These are phyloP conservation scores for Rhagophthalmus giganteus DNA, from an alignment of 2,888 invertebrate genomes.

Conservation along the genomic window DNA sequence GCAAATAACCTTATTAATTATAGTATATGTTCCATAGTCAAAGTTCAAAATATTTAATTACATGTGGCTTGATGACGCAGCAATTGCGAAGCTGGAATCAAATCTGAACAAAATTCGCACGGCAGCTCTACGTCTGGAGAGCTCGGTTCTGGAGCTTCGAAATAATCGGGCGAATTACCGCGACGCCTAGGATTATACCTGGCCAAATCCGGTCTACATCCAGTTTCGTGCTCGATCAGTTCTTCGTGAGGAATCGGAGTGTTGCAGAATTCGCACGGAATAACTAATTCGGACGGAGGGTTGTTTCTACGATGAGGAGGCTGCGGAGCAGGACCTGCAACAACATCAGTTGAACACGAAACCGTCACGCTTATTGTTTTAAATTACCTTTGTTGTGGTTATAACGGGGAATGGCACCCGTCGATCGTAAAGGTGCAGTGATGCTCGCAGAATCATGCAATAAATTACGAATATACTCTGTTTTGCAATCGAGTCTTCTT, in stretches of 20 bases:
- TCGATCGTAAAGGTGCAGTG: constrained; percentile 50
- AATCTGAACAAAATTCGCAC: constrained; percentile 63
- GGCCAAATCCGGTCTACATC: constrained; percentile 55
- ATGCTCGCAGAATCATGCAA: constrained; percentile 54
- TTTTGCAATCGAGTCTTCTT: constrained; percentile 53
- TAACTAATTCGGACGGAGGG: constrained; percentile 56
- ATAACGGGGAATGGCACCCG: constrained; percentile 50
- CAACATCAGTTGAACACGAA: too few relatives aligned
- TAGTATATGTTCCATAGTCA: too few relatives aligned
- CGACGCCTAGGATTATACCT: constrained; percentile 45
- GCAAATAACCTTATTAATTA: background rate
- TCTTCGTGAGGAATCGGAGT: constrained; percentile 58
- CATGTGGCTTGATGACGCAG: constrained; percentile 61
- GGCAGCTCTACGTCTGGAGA: constrained; percentile 58
- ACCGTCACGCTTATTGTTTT: too few relatives aligned
- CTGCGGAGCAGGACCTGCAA: constrained; percentile 54
- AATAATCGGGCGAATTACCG: constrained; percentile 39
- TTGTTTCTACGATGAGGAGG: constrained; percentile 56
- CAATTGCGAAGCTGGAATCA: constrained; percentile 58
- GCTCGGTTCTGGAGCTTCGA: constrained; percentile 38
- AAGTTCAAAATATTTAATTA: constrained; percentile 33
- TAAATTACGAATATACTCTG: constrained; percentile 54
- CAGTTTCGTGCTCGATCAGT: constrained; percentile 58
- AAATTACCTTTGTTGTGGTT: constrained; percentile 53
- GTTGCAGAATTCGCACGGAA: constrained; percentile 63